phyloP scores from a whole-genome alignment of 1,140 invertebrate species.

The Pseudomyrmex pallidus region DNA sequence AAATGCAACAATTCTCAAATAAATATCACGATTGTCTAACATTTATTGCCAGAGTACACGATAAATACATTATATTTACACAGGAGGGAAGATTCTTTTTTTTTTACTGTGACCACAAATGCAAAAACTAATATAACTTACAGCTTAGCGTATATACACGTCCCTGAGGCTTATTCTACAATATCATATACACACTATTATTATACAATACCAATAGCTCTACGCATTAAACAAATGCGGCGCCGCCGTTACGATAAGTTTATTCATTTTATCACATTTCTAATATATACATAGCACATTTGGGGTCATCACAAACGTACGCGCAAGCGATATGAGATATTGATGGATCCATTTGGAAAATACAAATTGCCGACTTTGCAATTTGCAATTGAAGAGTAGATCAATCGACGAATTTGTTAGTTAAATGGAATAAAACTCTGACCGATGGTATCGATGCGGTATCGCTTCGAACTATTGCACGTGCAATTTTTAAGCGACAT shows the following conservation, averaged over 20 bases:
- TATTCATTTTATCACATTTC: conserved; percentile 38
- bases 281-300: conserved; percentile 57
- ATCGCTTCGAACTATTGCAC: conserved; percentile 38
- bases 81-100: conserved; percentile 26
- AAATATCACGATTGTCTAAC: conserved; percentile 76
- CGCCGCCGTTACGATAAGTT: conserved; percentile 39
- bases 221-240: conserved; percentile 63
- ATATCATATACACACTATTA: conserved; percentile 74
- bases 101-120: conserved; percentile 68
- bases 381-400: conserved; percentile 17
- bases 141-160: conserved; percentile 79
- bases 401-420: conserved; percentile 35
- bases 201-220: conserved; percentile 66
- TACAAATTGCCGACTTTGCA: conserved; percentile 1
- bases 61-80: conserved; percentile 77
- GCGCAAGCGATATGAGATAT: conserved; percentile 43
- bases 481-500: conserved; percentile 31
- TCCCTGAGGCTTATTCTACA: conserved; percentile 79
- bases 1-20: conserved; percentile 38
- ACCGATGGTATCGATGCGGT: conserved; percentile 4
- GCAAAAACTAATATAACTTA: conserved; percentile 76
- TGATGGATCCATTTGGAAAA: conserved; percentile 22
- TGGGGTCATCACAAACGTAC: conserved; percentile 52
- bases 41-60: conserved; percentile 80
- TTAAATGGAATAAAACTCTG: conserved; percentile 36